These are phyloP conservation scores for Falco berigora DNA, from an alignment of 2,797 vertebrate genomes.

Conservation along the genomic window DNA sequence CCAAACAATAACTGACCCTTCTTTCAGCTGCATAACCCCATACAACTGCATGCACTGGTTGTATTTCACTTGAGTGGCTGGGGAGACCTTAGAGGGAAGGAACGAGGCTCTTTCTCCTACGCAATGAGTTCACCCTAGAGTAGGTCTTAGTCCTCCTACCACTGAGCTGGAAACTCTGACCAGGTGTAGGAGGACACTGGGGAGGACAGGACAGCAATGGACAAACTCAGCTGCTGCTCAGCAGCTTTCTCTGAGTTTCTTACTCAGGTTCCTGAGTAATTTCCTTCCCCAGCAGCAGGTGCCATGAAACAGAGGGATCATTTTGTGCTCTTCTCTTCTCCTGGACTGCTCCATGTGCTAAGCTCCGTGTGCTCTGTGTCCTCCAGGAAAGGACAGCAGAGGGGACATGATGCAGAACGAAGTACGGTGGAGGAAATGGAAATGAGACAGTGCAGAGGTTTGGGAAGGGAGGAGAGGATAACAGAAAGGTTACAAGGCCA, in stretches of 20 bases:
- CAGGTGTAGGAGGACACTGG: not conserved
- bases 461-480: not conserved
- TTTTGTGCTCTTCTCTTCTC: not conserved
- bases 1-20: not conserved
- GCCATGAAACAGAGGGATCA: not conserved
- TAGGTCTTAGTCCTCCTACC: not conserved
- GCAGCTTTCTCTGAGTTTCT: not conserved
- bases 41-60: not conserved
- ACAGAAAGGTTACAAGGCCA: not conserved
- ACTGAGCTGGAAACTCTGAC: not conserved
- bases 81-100: not conserved
- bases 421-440: not conserved
- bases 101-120: not conserved
- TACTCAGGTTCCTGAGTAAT: not conserved
- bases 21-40: not conserved
- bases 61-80: not conserved
- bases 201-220: not conserved
- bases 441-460: not conserved
- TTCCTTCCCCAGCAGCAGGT: not conserved
- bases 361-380: not conserved
- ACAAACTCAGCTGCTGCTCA: not conserved
- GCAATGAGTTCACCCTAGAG: not conserved
- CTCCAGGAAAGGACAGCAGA: not conserved
- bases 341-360: not conserved
- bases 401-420: not conserved